phyloP scores from a whole-genome alignment of 2,888 invertebrate genomes.

The Machimus atricapillus region DNA sequence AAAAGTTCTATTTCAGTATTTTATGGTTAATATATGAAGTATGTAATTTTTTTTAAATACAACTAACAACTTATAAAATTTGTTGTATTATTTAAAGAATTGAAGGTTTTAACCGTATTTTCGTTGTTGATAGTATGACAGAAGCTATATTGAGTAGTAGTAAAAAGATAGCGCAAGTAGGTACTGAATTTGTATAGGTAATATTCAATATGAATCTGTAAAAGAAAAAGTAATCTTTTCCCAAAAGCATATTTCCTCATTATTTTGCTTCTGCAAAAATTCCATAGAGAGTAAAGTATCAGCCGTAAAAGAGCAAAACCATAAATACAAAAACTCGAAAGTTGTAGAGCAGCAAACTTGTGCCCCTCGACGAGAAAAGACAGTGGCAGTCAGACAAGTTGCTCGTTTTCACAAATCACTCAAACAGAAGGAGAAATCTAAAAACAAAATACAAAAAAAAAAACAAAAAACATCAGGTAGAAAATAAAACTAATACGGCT shows the following conservation, averaged over 20 bases:
- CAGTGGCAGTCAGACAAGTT: constrained; percentile 12
- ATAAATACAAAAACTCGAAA: neutral
- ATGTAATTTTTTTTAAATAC: no score
- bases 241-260: neutral
- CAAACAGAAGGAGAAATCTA: neutral
- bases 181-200: no score
- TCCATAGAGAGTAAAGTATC: neutral
- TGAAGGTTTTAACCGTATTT: no score
- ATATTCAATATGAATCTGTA: neutral
- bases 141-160: no score
- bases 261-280: neutral
- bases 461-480: neutral
- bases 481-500: neutral
- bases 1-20: no score
- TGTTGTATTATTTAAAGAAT: no score
- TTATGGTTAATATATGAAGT: no score
- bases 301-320: neutral
- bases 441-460: neutral
- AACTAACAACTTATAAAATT: no score
- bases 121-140: no score
- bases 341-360: neutral
- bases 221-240: neutral
- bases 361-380: neutral
- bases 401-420: neutral
- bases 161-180: no score